phyloP scores from a whole-genome alignment of 2,113 vertebrate species.

The Labeo rohita region DNA sequence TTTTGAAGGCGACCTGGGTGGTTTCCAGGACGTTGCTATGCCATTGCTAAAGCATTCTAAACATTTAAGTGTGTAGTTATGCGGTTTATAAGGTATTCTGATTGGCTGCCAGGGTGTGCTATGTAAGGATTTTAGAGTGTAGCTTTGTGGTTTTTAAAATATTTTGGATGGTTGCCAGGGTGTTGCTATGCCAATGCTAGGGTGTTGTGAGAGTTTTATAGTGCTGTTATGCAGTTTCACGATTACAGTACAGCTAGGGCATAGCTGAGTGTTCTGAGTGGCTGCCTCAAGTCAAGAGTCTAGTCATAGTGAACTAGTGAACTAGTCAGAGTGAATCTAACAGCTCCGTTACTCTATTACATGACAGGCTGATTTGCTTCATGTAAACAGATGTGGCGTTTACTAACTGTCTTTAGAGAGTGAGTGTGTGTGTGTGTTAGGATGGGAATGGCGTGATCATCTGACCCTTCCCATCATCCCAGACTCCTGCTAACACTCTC shows the following conservation, averaged over 20 bases:
- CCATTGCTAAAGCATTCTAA: no score
- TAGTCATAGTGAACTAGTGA: neutral
- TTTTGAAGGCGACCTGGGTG: no score
- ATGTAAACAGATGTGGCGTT: constrained; percentile 22
- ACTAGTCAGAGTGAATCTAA: neutral
- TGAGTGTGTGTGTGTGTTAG: neutral
- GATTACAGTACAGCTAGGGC: neutral
- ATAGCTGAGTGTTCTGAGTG: neutral
- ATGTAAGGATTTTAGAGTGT: no score
- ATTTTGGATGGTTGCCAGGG: no score
- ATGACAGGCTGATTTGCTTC: neutral
- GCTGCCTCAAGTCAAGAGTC: neutral
- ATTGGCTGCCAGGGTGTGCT: no score
- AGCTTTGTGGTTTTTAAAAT: no score
- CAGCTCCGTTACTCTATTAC: neutral
- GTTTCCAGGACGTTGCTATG: no score
- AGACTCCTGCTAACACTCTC: constrained; percentile 66
- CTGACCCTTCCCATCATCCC: constrained; percentile 67
- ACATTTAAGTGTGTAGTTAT: no score
- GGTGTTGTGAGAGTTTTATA: neutral
- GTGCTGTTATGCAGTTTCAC: neutral
- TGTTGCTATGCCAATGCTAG: no score
- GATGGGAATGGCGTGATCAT: constrained; percentile 73
- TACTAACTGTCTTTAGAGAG: constrained; percentile 4
- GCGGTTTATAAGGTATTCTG: no score